These are phyloP conservation scores for Macroglossus sobrinus DNA, from an alignment of 2,113 vertebrate species.

Conservation along the genomic window DNA sequence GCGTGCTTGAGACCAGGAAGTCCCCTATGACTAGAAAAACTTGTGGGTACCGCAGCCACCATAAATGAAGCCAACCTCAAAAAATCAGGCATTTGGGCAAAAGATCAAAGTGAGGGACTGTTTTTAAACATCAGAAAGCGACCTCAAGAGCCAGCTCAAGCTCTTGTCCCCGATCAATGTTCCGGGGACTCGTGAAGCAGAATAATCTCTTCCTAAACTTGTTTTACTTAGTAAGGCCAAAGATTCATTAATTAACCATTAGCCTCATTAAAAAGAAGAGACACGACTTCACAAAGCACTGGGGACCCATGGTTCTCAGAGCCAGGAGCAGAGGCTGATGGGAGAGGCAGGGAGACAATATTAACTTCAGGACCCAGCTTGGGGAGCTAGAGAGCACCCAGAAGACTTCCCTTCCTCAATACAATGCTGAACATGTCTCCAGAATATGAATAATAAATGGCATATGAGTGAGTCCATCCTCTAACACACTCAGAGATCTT, in stretches of 20 bases:
- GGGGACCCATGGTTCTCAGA: slow-evolving; percentile 7
- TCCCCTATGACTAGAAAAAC: not conserved
- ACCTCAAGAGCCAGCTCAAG: not conserved
- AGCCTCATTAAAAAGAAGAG: slow-evolving; percentile 46
- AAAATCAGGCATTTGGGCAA: not conserved
- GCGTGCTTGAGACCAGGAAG: not conserved
- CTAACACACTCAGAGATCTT: not conserved
- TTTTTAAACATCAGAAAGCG: not conserved
- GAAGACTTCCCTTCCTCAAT: not conserved
- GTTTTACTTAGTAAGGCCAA: slow-evolving; percentile 46
- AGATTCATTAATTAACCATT: slow-evolving; percentile 65
- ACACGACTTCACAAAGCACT: not conserved
- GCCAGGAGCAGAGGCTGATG: not conserved
- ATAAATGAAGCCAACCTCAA: not conserved
- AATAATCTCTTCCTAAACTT: slow-evolving; percentile 45
- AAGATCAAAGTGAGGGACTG: not conserved
- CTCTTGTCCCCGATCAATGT: not conserved
- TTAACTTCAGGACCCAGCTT: not conserved
- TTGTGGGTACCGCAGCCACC: not conserved
- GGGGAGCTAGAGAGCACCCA: not conserved
- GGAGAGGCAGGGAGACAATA: not conserved
- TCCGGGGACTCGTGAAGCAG: not conserved
- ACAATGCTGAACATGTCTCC: not conserved
- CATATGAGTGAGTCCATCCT: not conserved
- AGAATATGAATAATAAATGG: slow-evolving; percentile 5